Evolutionary conservation across 1,140 invertebrate genomes (phyloP), one percentile per base, ranked within the genome.

Genomic region (Papilio aristodemus): DNA sequence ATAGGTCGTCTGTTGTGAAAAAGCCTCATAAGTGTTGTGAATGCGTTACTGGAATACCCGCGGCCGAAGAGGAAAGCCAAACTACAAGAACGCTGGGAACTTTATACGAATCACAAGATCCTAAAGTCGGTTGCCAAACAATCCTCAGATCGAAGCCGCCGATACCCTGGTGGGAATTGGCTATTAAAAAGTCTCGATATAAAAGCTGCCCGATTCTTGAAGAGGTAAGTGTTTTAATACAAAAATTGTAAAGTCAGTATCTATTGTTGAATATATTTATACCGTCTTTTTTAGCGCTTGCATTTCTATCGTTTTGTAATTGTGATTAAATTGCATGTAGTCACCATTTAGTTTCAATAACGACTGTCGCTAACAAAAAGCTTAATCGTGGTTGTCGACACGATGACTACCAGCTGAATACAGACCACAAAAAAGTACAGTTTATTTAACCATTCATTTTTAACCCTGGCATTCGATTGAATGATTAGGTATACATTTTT

Each of bases 151-250:
- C 93, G 3, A 93, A 94, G 69, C 94, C 94, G 17, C 92, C 94
- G 57, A 94, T 97, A 46, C 96, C 96, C 0, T 97, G 96, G 96
- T 97, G 96, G 95, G 96, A 97, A 87, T 85, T 97, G 59, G 96
- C 96, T 17, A 96, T 96, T 11, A 94, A 94, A 71, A 94, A 95
- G 68, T 94, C 93, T 68, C 92, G 95, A 69, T 94, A 95, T 57
- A 93, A 95, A 70, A 95, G 95, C 78, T 96, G 95, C 81, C 95
- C 95, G 36, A 93, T 94, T 69, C 90, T 95, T 60, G 93, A 92
- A 80, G 91, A 95, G 93, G 94, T 89, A 75, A 76, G 80, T 66
- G 36, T 19, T 59, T 36, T 54, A 68, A 67, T 63, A 68, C 14
- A 68, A 43, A 11, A 62, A 50, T 14, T 64, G 27, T 59, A 14